Base-by-base conservation (phyloP, 2,888 invertebrate species). In the Lysandra bellargus region DNA sequence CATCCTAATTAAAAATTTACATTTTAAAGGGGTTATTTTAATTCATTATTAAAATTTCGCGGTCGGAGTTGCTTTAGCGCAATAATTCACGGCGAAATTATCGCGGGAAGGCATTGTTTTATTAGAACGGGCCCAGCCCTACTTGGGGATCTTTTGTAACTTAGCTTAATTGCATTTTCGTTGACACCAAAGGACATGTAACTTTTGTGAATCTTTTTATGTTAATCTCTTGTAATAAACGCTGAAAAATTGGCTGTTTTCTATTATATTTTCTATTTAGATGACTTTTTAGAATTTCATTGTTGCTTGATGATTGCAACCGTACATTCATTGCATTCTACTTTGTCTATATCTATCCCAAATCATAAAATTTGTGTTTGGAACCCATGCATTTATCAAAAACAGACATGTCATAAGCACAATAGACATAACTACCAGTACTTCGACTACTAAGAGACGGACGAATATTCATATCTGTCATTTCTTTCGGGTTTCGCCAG, bases 41-140 rank as follows among this genome's bases (percentile, higher is more conserved):
- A 92, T 93, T 91, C 87, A 92, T 92, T 93, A 93, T 93, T 92
- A 93, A 93, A 92, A 92, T 93, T 91, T 89, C 83, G 92, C 89
- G 91, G 92, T 86, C 84, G 85, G 85, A 87, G 88, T 89, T 89
- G 88, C 87, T 90, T 89, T 88, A 87, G 86, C 86, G 87, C 85
- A 87, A 85, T 87, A 85, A 85, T 86, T 90, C 87, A 88, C 86
- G 87, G 86, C 88, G 88, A 88, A 90, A 83, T 85, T 84, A 84
- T 84, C 80, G 81, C 82, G 82, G 81, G 82, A 85, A 83, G 81
- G 79, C 83, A 86, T 87, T 86, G 86, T 86, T 86, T 85, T 85
- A 91, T 90, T 89, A 90, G 86, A 86, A 86, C 85, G 85, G 81
- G 80, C 85, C 82, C 84, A 85, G 86, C 84, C 84, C 83, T 85